A percentile compares a stretch with the other conserved stretches of the same genome.
Conservation (phyloP, 2,888 invertebrate genomes). For the Dolomedes plantarius region DNA sequence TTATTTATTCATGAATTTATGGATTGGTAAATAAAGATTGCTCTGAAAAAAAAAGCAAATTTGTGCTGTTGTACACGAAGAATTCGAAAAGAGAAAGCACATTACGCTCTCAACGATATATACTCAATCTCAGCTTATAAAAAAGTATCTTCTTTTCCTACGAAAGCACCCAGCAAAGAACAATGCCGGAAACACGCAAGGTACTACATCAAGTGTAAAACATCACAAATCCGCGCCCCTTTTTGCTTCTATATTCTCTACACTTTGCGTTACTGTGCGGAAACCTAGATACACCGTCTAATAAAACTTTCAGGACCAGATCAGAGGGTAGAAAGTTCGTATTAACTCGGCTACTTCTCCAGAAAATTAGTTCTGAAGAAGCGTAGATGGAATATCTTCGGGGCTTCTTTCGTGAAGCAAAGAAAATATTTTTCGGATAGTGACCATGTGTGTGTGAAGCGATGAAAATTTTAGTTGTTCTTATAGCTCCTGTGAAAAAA, state of each 20-base stretch:
- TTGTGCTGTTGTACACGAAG: no score
- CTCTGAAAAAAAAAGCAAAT: no score
- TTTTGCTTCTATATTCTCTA: background rate
- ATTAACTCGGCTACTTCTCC: constrained; percentile 32
- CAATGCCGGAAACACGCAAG: background rate
- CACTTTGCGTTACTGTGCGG: background rate
- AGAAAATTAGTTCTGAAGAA: constrained; percentile 47
- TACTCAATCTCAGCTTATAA: background rate
- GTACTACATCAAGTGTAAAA: constrained; percentile 5
- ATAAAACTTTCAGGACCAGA: constrained; percentile 56
- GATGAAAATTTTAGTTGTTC: no score
- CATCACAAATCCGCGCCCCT: background rate
- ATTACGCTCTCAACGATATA: no score
- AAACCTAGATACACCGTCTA: constrained; percentile 5
- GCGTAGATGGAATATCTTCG: background rate
- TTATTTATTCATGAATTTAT: no score
- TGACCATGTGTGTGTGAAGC: no score
- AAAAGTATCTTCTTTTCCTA: background rate
- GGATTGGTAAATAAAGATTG: no score
- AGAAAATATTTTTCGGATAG: background rate
- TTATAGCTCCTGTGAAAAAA: no score
- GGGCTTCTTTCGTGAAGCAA: background rate
- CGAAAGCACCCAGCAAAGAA: background rate
- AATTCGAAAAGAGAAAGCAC: no score
- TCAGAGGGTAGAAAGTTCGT: constrained; percentile 34